These are phyloP conservation scores for Exephanes ischioxanthus DNA, from an alignment of 2,888 invertebrate species.

Conservation along the genomic window DNA sequence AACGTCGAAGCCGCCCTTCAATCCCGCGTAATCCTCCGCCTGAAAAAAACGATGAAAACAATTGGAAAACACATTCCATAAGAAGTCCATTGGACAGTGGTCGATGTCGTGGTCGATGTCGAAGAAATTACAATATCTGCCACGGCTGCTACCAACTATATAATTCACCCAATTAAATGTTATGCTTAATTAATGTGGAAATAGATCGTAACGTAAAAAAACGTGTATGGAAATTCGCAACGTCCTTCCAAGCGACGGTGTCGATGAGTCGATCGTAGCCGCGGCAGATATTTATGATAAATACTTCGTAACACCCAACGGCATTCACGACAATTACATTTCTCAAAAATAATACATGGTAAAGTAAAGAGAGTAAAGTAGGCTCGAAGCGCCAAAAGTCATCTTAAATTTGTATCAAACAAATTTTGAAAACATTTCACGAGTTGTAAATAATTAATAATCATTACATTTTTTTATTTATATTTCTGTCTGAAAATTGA, in stretches of 20 bases:
- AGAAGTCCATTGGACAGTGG: neutral
- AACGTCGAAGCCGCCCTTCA: constrained; percentile 83
- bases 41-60: constrained; percentile 69
- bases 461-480: neutral
- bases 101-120: neutral
- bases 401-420: neutral
- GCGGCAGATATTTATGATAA: too few species aligned
- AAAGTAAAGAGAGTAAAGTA: neutral
- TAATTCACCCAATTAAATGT: too few species aligned
- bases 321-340: neutral
- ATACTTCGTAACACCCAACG: too few species aligned
- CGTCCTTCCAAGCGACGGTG: too few species aligned
- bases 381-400: neutral
- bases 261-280: too few species aligned
- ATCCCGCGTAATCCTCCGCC: constrained; percentile 85
- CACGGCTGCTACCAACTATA: too few species aligned
- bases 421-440: neutral
- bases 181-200: too few species aligned
- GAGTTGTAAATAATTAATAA: neutral
- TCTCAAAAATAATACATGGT: neutral
- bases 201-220: too few species aligned
- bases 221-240: too few species aligned
- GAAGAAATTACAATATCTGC: neutral
- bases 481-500: neutral
- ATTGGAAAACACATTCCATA: neutral